phyloP scores from a whole-genome alignment of 2,888 invertebrate species.

The Agonum fuliginosum region DNA sequence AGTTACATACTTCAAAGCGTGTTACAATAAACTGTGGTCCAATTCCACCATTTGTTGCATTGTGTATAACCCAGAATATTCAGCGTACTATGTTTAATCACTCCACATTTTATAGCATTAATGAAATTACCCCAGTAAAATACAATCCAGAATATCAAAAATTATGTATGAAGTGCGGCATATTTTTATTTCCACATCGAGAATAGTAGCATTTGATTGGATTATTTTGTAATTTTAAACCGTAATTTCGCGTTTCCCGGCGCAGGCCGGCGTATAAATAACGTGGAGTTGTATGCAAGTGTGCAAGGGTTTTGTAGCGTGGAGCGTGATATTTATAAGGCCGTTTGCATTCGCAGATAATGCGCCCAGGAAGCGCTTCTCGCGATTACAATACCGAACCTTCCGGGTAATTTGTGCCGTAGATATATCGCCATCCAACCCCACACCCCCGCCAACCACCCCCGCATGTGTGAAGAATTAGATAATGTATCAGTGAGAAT shows the following conservation, averaged over 20 bases:
- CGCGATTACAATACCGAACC: slow-evolving; percentile 51
- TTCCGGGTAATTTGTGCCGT: slow-evolving; percentile 46
- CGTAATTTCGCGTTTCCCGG: slow-evolving; percentile 67
- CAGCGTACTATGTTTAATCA: slow-evolving; percentile 14
- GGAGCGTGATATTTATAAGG: slow-evolving; percentile 47
- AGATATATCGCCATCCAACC: slow-evolving; percentile 22
- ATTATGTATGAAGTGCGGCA: slow-evolving; percentile 1
- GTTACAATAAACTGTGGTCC: too few relatives aligned
- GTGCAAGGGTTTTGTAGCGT: slow-evolving; percentile 44
- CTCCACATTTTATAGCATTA: slow-evolving; percentile 7
- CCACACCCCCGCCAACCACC: background rate
- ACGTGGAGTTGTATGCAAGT: slow-evolving; percentile 37
- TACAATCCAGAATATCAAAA: background rate
- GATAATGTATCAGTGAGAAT: background rate
- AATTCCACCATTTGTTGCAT: too few relatives aligned
- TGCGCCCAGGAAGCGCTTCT: slow-evolving; percentile 36
- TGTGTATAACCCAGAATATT: too few relatives aligned
- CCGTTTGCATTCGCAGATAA: slow-evolving; percentile 54
- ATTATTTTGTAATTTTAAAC: slow-evolving; percentile 71
- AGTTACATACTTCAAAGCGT: too few relatives aligned
- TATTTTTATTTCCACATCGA: slow-evolving; percentile 9
- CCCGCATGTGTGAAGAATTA: background rate
- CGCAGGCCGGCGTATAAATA: slow-evolving; percentile 34
- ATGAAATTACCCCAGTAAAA: background rate
- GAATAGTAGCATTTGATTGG: slow-evolving; percentile 66